A percentile compares a stretch with the other conserved stretches of the same genome.
Evolutionary conservation across 2,888 invertebrate species (phyloP).

Genomic region (Germaria angustata): DNA sequence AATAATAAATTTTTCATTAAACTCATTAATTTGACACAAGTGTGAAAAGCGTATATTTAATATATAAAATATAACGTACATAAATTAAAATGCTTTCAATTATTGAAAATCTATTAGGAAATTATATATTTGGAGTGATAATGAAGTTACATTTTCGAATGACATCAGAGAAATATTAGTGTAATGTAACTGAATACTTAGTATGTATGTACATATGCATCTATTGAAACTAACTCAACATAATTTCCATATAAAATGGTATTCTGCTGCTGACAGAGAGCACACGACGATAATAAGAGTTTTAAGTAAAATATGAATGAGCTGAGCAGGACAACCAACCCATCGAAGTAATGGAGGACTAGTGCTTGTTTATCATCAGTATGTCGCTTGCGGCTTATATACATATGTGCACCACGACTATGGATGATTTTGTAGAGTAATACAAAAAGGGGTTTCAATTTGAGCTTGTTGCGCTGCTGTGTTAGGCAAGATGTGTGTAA

Average conservation of each 20-base stretch:
- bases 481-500: too few species aligned
- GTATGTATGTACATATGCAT: neutral
- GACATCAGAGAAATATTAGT: slow-evolving; percentile 27
- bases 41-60: neutral
- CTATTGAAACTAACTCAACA: slow-evolving; percentile 13
- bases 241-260: neutral
- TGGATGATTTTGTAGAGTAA: too few species aligned
- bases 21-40: slow-evolving; percentile 46
- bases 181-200: neutral
- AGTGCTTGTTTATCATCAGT: neutral
- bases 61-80: neutral
- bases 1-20: slow-evolving; percentile 34
- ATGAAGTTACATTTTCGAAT: slow-evolving; percentile 37
- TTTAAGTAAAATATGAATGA: neutral
- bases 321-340: neutral
- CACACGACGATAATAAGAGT: neutral
- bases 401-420: too few species aligned
- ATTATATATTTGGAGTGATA: slow-evolving; percentile 17
- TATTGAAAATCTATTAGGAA: neutral
- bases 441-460: too few species aligned
- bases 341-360: neutral
- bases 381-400: neutral
- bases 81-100: neutral
- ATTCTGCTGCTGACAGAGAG: slow-evolving; percentile 25
- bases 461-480: too few species aligned